Evolutionary conservation across 37 sponge, comb jelly and placozoan species (phyloP).

Genomic region (Diacarnus erythraeanus): DNA sequence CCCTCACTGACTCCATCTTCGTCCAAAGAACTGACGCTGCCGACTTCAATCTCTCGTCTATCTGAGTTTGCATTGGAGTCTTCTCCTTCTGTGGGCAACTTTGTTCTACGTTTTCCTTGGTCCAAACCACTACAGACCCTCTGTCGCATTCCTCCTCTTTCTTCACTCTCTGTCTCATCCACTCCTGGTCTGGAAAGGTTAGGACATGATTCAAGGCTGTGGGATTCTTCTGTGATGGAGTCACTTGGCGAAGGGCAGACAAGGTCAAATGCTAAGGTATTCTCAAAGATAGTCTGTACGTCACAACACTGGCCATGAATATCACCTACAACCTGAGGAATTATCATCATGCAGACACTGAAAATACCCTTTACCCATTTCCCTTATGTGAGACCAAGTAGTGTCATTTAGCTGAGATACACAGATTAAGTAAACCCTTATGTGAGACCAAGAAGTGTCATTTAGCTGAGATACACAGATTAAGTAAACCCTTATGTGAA

Average conservation of each 20-base stretch:
- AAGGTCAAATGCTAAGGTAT: slow-evolving; percentile 26
- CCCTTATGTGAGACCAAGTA: too few species aligned
- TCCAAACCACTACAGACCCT: neutral
- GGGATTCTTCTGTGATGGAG: neutral
- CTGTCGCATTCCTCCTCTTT: neutral
- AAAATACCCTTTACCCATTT: too few species aligned
- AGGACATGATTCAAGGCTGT: neutral
- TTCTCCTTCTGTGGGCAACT: neutral
- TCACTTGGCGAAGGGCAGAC: neutral
- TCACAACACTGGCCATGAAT: slow-evolving; percentile 74
- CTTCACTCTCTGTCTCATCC: neutral
- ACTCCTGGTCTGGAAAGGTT: neutral
- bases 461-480: too few species aligned
- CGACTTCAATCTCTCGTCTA: neutral
- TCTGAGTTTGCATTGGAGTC: neutral
- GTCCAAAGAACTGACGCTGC: neutral
- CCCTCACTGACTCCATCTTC: neutral
- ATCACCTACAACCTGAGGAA: slow-evolving; percentile 62
- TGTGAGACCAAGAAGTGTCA: too few species aligned
- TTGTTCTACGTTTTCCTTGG: neutral
- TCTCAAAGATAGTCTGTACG: slow-evolving; percentile 25
- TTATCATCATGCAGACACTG: too few species aligned
- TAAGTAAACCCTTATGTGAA: too few species aligned
- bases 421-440: too few species aligned
- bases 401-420: too few species aligned